A percentile compares a stretch with the other conserved stretches of the same genome.
These are phyloP conservation scores for Theristus sp. DNA, from an alignment of 2,888 invertebrate species.

Conservation along the genomic window DNA sequence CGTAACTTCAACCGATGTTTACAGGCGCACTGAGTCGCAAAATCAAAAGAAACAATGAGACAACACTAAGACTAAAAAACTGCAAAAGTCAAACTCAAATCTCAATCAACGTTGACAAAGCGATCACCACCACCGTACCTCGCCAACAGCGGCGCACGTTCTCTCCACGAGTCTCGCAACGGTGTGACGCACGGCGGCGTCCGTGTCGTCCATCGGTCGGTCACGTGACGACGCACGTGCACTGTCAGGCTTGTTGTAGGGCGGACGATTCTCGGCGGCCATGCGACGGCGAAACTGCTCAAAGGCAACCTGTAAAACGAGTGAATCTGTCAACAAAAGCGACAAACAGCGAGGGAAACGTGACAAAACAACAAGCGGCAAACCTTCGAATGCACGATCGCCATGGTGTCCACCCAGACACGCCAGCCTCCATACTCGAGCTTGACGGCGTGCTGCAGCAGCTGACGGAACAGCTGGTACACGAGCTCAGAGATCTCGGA, in stretches of 20 bases:
- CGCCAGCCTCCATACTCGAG: constrained; percentile 98
- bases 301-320: constrained; percentile 86
- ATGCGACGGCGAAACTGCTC: constrained; percentile 94
- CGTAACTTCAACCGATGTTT: too few relatives aligned
- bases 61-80: too few relatives aligned
- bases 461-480: constrained; percentile 84
- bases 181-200: too few relatives aligned
- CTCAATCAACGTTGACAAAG: too few relatives aligned
- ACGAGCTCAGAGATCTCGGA: constrained; percentile 81
- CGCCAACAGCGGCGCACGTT: too few relatives aligned
- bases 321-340: constrained; percentile 13
- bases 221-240: too few relatives aligned
- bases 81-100: too few relatives aligned
- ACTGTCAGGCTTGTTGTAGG: background rate
- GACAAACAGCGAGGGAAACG: background rate
- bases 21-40: too few relatives aligned
- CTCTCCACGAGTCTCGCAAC: too few relatives aligned
- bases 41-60: too few relatives aligned
- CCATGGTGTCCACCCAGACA: constrained; percentile 97
- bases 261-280: constrained; percentile 73
- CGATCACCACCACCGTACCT: too few relatives aligned
- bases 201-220: too few relatives aligned
- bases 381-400: constrained; percentile 93
- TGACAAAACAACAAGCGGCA: background rate
- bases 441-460: constrained; percentile 94